Evolutionary conservation across 2,888 invertebrate species (phyloP), one percentile per base, ranked within the genome.

Genomic region (Frankliniella intonsa): DNA sequence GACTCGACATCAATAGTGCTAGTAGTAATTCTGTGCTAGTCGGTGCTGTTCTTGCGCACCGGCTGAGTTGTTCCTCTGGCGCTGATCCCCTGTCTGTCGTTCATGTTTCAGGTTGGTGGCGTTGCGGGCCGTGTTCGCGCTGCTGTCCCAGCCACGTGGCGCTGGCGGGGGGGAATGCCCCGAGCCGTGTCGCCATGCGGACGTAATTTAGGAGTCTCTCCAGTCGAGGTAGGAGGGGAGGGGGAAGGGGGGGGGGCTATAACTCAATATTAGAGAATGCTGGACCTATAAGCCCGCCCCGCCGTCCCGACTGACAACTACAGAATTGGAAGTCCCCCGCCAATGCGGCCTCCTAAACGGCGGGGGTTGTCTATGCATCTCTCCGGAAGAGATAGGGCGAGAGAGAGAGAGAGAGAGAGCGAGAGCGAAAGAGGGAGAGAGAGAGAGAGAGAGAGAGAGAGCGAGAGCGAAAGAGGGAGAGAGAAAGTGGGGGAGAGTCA

Each of bases 201-300:
- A 76, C 25, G 25, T 76, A 76, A 76, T 76, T 76, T 76, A 76
- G 69, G 69, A 25, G 19, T 22, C 22, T 8, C n/a, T 9, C 22
- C 69, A 17, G 62, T 62, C 62, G 62, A 38, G 38, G 69, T 22
- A 9, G 69, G 25, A 10, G 11, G 69, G 25, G 22, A 65, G 69
- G 25, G 69, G 25, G 62, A 11, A 17, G 17, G 62, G 14, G 7
- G 19, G 69, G 69, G 1, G 22, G 25, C 69, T 76, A 76, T 76
- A 76, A 76, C 69, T 76, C 69, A 76, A 76, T 76, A 76, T 76
- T 25, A 76, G 22, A 76, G 69, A 76, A 76, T 76, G 25, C 69
- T 25, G 69, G 69, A 76, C 69, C 69, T 76, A 76, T 76, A 76
- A 76, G 69, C 69, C 69, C 69, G n/a, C 65, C n/a, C 25, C 25